A percentile compares a stretch with the other conserved stretches of the same genome.
phyloP scores from a whole-genome alignment of 2,888 invertebrate species.

The Lamellibrachia columna region DNA sequence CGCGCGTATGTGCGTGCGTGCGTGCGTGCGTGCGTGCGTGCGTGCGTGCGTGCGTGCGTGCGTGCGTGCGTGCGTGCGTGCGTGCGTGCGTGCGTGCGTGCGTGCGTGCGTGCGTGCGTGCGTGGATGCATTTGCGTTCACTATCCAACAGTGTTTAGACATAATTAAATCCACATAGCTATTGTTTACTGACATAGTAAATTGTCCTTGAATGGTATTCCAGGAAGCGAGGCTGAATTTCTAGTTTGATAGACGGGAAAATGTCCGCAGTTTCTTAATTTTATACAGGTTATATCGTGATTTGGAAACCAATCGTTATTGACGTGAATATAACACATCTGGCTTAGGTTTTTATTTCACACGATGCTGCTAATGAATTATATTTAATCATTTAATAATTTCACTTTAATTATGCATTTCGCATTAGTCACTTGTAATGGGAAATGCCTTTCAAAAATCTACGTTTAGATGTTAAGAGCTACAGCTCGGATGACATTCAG shows the following conservation, averaged over 20 bases:
- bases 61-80: not conserved
- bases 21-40: not conserved
- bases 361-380: not conserved
- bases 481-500: not conserved
- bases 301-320: not conserved
- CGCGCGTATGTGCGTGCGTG: not conserved
- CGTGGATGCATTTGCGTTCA: not conserved
- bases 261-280: not conserved
- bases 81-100: not conserved
- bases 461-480: not conserved
- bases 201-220: not conserved
- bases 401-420: not conserved
- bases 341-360: not conserved
- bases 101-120: not conserved
- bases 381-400: not conserved
- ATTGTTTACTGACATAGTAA: not conserved
- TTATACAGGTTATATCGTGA: not conserved
- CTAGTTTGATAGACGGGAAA: not conserved
- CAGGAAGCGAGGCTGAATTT: not conserved
- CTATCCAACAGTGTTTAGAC: not conserved
- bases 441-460: not conserved
- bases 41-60: not conserved
- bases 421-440: too few species aligned
- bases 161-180: not conserved
- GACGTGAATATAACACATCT: slow-evolving; percentile 16